Evolutionary conservation across 2,113 vertebrate species (phyloP), one percentile per base, ranked within the genome.

Genomic region (Origma solitaria): DNA sequence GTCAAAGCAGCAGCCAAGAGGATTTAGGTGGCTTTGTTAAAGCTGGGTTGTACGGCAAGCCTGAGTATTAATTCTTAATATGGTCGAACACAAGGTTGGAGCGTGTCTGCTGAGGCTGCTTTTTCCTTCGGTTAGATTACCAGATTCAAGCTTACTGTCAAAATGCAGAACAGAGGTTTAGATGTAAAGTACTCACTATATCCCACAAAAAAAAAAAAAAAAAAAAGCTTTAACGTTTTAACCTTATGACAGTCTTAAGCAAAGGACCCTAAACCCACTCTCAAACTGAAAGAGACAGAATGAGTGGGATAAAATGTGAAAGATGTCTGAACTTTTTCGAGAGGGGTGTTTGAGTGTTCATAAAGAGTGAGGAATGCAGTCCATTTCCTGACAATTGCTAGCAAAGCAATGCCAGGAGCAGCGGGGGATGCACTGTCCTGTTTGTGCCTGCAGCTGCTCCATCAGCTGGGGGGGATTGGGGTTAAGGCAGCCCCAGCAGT

Each of bases 141-240:
- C 96, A 98, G 96, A 98, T 98, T 97, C 97, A 98, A 98, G 97
- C 97, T 98, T 98, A 97, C 96, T 98, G 97, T 97, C 97, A 98
- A 97, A 97, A 98, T 84, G 76, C 82, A 97, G 84, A 97, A 90
- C 82, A 86, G 75, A 93, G 81, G 69, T 93, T 93, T 92, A 93
- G 81, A 93, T 53, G 64, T 73, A 69, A 92, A 97, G 78, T 66
- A 37, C 60, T 71, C 73, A 51, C 68, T 88, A 5, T 22, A 57
- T 37, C 35, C 31, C 44, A 50, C 16, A 2, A 33, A 42, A 82
- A 33, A 44, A 23, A 75, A 82, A 33, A 44, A 23, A 75, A 84
- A 22, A 61, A 35, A 45, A 78, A 12, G 20, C 78, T 77, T 91
- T 86, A 47, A 6, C 58, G 16, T 69, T 93, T 92, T 79, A 90